Percentiles rank a stretch among this genome's conserved stretches.
Evolutionary conservation across 2,113 vertebrate species (phyloP).

Genomic region (Notarius quadriscutis): DNA sequence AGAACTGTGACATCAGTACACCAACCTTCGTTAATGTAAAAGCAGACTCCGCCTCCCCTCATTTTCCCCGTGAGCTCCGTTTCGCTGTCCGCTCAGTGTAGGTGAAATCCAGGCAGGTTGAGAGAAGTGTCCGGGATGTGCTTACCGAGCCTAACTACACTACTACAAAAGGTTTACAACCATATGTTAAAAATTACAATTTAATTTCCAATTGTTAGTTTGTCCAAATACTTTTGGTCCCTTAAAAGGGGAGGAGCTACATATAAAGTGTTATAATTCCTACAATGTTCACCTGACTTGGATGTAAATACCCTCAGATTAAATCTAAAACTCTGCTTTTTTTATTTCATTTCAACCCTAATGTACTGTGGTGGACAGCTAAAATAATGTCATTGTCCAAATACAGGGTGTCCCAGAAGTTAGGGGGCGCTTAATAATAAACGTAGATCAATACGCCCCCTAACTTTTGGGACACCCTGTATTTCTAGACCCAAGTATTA

Average conservation of each 20-base stretch:
- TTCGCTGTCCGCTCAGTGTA: too few relatives aligned
- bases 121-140: too few relatives aligned
- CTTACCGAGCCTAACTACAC: neutral
- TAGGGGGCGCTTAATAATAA: too few relatives aligned
- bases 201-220: neutral
- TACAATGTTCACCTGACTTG: neutral
- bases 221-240: neutral
- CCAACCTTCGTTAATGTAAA: too few relatives aligned
- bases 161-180: neutral
- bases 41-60: too few relatives aligned
- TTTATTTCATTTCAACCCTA: neutral
- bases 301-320: neutral
- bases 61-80: too few relatives aligned
- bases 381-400: neutral
- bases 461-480: too few relatives aligned
- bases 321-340: neutral
- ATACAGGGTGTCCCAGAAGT: neutral
- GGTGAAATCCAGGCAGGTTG: too few relatives aligned
- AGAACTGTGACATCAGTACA: too few relatives aligned
- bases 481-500: neutral
- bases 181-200: too few relatives aligned
- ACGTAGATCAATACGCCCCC: too few relatives aligned
- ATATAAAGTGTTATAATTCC: neutral
- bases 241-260: too few relatives aligned
- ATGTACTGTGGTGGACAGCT: neutral